Evolutionary conservation across 2,888 invertebrate genomes (phyloP).

Genomic region (Carcina quercana): DNA sequence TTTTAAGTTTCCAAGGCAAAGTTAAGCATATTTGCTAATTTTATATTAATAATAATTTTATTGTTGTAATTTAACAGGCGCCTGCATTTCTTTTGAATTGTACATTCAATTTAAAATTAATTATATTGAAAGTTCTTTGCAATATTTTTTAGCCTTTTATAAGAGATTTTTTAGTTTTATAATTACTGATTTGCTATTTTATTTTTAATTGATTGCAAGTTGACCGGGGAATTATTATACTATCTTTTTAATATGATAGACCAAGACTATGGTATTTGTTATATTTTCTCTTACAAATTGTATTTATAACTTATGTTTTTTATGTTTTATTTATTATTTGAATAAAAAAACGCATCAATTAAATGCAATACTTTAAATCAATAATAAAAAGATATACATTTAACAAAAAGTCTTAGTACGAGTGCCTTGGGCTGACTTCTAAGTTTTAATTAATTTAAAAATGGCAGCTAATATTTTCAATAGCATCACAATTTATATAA

Average conservation of each 20-base stretch:
- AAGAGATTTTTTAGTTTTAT: conserved; percentile 33
- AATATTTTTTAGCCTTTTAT: conserved; percentile 50
- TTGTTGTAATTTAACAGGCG: conserved; percentile 23
- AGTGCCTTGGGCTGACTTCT: too few relatives aligned
- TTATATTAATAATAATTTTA: conserved; percentile 17
- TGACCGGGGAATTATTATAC: too few relatives aligned
- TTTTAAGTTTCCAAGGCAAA: conserved; percentile 30
- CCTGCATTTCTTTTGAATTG: conserved; percentile 38
- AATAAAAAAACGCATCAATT: too few relatives aligned
- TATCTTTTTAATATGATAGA: too few relatives aligned
- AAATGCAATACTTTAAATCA: too few relatives aligned
- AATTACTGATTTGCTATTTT: conserved; percentile 28
- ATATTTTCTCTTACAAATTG: conserved; percentile 9
- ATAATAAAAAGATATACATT: too few relatives aligned
- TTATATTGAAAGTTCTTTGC: conserved; percentile 39
- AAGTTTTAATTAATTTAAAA: conserved; percentile 9
- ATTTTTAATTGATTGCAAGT: conserved; percentile 21
- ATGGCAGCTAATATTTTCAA: conserved; percentile 41
- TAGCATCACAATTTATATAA: conserved; percentile 62
- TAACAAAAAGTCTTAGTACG: too few relatives aligned
- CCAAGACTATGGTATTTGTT: too few relatives aligned
- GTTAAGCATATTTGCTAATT: conserved; percentile 26
- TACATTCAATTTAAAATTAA: conserved; percentile 52
- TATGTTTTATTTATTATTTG: too few relatives aligned
- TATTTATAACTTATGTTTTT: too few relatives aligned